Conservation (phyloP, 2,888 invertebrate species). For the Drosophila atroscutellata region DNA sequence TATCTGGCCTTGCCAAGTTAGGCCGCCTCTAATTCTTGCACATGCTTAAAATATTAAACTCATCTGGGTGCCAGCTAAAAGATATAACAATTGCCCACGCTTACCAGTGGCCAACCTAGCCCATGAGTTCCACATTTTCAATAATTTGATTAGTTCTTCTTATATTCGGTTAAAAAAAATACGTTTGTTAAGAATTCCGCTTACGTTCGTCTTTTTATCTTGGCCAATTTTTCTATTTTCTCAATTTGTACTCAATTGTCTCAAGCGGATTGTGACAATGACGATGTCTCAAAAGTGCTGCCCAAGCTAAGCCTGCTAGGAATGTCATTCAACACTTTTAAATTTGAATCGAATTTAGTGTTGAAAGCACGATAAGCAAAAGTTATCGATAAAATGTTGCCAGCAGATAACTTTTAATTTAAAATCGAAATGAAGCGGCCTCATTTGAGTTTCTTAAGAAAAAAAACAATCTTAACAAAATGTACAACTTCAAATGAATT, state of each 20-base stretch:
- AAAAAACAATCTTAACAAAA: background rate
- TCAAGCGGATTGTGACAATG: constrained; percentile 1
- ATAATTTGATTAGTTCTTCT: background rate
- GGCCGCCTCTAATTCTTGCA: constrained; percentile 7
- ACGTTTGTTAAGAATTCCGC: background rate
- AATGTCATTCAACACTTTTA: background rate
- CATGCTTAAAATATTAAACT: constrained; percentile 31
- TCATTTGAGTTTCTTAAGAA: background rate
- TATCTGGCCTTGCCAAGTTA: background rate
- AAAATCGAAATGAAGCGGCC: background rate
- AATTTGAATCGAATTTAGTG: background rate
- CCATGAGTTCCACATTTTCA: constrained; percentile 52
- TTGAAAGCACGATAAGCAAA: background rate
- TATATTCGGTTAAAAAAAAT: background rate
- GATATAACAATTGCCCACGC: background rate
- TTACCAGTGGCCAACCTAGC: constrained; percentile 56
- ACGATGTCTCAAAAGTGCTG: constrained; percentile 1
- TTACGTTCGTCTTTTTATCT: background rate
- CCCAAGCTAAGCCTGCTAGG: constrained; percentile 30
- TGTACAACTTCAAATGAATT: too few species aligned
- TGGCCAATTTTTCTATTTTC: constrained; percentile 1
- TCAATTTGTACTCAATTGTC: constrained; percentile 4
- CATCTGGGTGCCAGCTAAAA: background rate
- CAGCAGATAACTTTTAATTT: background rate
- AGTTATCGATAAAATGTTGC: constrained; percentile 14